Conservation (phyloP, 2,113 vertebrate species). For the Gorsachius goisagi region DNA sequence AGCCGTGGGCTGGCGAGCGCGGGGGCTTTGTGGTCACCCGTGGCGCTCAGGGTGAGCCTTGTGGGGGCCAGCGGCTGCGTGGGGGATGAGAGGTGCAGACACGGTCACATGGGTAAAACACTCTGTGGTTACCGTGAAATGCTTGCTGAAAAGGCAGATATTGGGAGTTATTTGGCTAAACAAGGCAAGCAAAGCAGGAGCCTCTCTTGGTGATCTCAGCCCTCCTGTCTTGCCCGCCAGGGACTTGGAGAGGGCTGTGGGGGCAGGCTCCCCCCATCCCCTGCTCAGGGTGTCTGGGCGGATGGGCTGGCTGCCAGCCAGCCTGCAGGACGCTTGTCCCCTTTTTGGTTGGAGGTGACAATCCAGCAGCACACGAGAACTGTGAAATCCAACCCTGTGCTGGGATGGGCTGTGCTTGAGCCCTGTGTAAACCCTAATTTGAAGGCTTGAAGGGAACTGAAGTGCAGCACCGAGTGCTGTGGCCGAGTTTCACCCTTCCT, state of each 20-base stretch:
- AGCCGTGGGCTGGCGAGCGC: rapidly evolving
- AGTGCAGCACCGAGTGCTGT: background rate
- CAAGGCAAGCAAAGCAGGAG: rapidly evolving
- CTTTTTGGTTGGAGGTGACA: background rate
- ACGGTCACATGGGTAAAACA: background rate
- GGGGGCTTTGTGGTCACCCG: background rate
- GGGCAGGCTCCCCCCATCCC: background rate
- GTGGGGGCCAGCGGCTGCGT: rapidly evolving
- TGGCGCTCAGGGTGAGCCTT: background rate
- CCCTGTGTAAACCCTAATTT: background rate
- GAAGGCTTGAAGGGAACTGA: background rate
- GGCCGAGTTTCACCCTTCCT: background rate
- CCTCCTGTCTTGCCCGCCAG: background rate
- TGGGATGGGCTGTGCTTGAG: background rate
- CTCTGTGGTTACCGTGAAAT: rapidly evolving
- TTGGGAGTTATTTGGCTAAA: background rate
- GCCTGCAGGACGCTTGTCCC: background rate
- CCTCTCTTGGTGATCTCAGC: background rate
- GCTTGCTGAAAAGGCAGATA: background rate
- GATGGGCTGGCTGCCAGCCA: background rate
- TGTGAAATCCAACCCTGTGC: background rate
- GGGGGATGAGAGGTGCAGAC: background rate
- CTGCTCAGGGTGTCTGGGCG: rapidly evolving
- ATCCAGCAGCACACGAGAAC: background rate
- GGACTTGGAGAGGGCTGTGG: rapidly evolving